Evolutionary conservation across 2,888 invertebrate species (phyloP).

Genomic region (Oeneis ivallda): DNA sequence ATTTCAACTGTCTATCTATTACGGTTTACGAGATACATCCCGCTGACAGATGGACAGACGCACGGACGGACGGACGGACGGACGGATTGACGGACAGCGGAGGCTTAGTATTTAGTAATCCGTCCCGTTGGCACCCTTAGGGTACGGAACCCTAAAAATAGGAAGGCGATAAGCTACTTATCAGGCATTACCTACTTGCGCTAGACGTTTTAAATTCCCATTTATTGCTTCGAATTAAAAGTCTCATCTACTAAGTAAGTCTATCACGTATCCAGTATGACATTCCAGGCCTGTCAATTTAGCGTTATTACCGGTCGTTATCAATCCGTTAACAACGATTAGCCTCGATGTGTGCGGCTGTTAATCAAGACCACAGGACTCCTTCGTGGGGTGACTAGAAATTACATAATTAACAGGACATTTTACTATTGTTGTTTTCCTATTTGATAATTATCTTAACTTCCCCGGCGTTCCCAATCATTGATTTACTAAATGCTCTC

Average conservation of each 20-base stretch:
- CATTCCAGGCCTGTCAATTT: conserved; percentile 38
- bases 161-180: background rate
- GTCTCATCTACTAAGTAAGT: conserved; percentile 19
- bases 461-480: no score
- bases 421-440: background rate
- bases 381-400: background rate
- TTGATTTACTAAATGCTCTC: no score
- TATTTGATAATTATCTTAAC: no score
- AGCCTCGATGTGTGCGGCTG: conserved; percentile 54
- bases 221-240: background rate
- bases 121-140: no score
- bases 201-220: background rate
- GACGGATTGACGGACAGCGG: no score
- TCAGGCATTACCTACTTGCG: background rate
- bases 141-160: no score
- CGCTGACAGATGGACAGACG: no score
- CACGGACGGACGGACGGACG: no score
- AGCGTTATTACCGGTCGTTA: conserved; percentile 54
- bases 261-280: conserved; percentile 17
- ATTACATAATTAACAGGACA: background rate
- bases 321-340: conserved; percentile 53
- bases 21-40: no score
- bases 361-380: conserved; percentile 46
- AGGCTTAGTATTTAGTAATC: no score
- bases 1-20: no score